Evolutionary conservation across 2,888 invertebrate genomes (phyloP), one percentile per base, ranked within the genome.

Genomic region (Tetramorium bicarinatum): DNA sequence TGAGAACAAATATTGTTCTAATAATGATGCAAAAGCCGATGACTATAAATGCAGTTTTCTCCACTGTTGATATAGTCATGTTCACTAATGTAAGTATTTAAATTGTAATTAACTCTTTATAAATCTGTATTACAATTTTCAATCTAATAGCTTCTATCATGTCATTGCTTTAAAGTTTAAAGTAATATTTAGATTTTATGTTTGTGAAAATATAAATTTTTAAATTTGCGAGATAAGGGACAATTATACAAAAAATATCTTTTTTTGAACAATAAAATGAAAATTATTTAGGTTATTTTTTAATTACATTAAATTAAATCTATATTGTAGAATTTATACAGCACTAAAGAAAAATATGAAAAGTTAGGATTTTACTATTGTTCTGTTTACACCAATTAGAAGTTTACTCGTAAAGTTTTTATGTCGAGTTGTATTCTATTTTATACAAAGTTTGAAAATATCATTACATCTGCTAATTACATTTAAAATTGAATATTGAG

Each of bases 31-130:
- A 61, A 34, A 61, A 61, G 2, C 62, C 62, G 11, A 38, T 38
- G n/a, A 38, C 38, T 11, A n/a, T 62, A 38, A 62, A 62, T 11
- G 62, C 38, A 38, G 4, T 62, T 38, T 38, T n/a, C 0, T 18
- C 38, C n/a, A 11, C 38, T 3, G 38, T 62, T 9, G 38, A 62
- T 11, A n/a, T 62, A 1, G 4, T n/a, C 6, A 62, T 38, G 11
- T 62, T 62, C 6, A 62, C 62, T n/a, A 61, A 61, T 61, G 61
- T 61, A 61, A 61, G 34, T 38, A n/a, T 18, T 34, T n/a, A 61
- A n/a, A 4, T 38, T 34, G n/a, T 11, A 61, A 34, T 34, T 34
- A 34, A 34, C 29, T 34, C 29, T n/a, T 34, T 15, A 6, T 29
- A 29, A 25, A 59, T 29, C 7, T 29, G 7, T 47, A 15, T 44